Evolutionary conservation across 2,113 vertebrate genomes (phyloP).

Genomic region (Osmerus eperlanus): DNA sequence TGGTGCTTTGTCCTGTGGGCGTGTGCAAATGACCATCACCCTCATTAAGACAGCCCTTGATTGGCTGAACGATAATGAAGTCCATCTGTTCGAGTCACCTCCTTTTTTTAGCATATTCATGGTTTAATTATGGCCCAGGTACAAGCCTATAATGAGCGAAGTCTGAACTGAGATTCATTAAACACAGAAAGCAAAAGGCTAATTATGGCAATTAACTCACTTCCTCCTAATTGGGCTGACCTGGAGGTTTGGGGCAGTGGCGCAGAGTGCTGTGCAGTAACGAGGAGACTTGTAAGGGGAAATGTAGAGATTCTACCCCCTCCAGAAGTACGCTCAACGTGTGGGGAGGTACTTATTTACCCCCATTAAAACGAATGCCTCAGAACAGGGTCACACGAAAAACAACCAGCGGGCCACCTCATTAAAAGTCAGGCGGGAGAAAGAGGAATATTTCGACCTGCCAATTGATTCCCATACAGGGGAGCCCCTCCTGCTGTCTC

Average conservation of each 20-base stretch:
- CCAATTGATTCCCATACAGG: conserved; percentile 5
- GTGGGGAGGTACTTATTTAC: conserved; percentile 75
- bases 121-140: conserved; percentile 75
- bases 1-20: conserved; percentile 58
- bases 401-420: conserved; percentile 70
- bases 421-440: conserved; percentile 67
- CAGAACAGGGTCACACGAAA: conserved; percentile 61
- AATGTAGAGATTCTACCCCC: conserved; percentile 72
- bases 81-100: conserved; percentile 72
- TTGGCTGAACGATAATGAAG: conserved; percentile 72
- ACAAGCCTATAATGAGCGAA: conserved; percentile 69
- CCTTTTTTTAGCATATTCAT: conserved; percentile 65
- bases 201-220: conserved; percentile 77
- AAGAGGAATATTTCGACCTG: conserved; percentile 28
- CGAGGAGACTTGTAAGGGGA: conserved; percentile 70
- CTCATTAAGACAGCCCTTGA: conserved; percentile 73
- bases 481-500: conserved; percentile 2
- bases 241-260: conserved; percentile 69
- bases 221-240: conserved; percentile 84
- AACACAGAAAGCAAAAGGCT: conserved; percentile 77
- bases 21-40: conserved; percentile 61
- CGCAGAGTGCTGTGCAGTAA: conserved; percentile 67
- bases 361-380: conserved; percentile 74
- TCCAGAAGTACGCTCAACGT: conserved; percentile 70
- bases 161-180: conserved; percentile 72